These are phyloP conservation scores for Macrostomum lignano DNA, from an alignment of 1,140 invertebrate genomes.

Conservation along the genomic window DNA sequence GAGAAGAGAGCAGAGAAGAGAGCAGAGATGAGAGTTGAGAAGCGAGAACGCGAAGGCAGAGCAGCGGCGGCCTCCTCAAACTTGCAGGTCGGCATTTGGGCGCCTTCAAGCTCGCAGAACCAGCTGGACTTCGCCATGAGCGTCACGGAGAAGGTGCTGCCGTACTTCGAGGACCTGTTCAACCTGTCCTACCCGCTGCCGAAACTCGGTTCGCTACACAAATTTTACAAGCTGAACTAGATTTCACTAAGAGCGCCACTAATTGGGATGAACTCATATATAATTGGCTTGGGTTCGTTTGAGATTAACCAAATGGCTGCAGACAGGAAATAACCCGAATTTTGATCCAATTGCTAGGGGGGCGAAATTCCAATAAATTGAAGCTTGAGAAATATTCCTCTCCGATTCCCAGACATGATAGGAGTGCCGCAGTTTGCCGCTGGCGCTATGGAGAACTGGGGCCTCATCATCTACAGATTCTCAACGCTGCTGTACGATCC, in stretches of 20 bases:
- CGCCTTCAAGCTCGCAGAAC: slow-evolving; percentile 40
- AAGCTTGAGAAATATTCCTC: too few species aligned
- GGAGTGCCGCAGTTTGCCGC: slow-evolving; percentile 60
- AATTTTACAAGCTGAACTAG: background rate
- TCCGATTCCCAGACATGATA: slow-evolving; percentile 40
- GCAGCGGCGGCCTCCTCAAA: too few species aligned
- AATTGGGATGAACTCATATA: too few species aligned
- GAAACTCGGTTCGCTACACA: slow-evolving; percentile 19
- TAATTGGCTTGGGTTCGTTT: too few species aligned
- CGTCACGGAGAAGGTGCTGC: slow-evolving; percentile 42
- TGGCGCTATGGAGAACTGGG: slow-evolving; percentile 65
- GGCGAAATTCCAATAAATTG: too few species aligned
- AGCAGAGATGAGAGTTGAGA: too few species aligned
- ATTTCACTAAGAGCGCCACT: slow-evolving; percentile 8
- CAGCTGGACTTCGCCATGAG: slow-evolving; percentile 46
- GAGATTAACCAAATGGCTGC: too few species aligned
- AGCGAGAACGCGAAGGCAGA: too few species aligned
- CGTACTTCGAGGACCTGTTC: slow-evolving; percentile 57
- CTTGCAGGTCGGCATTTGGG: slow-evolving; percentile 43
- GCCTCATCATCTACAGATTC: slow-evolving; percentile 26
- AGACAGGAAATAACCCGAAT: too few species aligned
- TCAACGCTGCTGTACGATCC: slow-evolving; percentile 18
- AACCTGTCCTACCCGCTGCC: slow-evolving; percentile 42
- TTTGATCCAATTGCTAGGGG: too few species aligned
- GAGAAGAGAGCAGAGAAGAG: too few species aligned